A percentile compares a stretch with the other conserved stretches of the same genome.
Conservation (phyloP, 92 coral and sea anemone species). For the Phenganax marumi region DNA sequence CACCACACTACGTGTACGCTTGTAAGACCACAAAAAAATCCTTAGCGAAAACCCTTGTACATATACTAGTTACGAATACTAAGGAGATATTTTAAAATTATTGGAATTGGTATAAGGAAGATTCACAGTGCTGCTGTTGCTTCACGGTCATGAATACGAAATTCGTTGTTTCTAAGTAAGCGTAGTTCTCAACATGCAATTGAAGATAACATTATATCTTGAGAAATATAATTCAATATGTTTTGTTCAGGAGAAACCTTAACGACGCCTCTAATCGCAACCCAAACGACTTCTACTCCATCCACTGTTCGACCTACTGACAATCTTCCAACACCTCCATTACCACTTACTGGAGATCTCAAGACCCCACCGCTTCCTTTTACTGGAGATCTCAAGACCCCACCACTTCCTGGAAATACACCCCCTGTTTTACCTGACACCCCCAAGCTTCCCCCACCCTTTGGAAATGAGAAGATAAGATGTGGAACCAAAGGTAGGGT, state of each 20-base stretch:
- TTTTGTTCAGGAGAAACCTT: background rate
- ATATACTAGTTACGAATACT: too few species aligned
- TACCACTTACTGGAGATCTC: background rate
- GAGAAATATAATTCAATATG: background rate
- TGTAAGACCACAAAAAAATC: background rate
- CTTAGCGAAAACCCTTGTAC: background rate
- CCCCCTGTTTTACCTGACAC: background rate
- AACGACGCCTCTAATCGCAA: background rate
- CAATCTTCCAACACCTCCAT: background rate
- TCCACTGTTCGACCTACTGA: background rate
- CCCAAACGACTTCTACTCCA: background rate
- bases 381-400: background rate
- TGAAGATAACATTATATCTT: background rate
- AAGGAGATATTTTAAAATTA: too few species aligned
- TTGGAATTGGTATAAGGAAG: too few species aligned
- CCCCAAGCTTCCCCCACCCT: constrained; percentile 28
- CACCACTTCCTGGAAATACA: constrained; percentile 10
- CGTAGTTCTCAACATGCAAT: background rate
- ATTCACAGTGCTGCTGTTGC: too few species aligned
- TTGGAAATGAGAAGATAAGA: constrained; percentile 2
- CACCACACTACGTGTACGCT: background rate
- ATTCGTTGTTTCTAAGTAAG: too few species aligned
- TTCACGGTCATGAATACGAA: too few species aligned
- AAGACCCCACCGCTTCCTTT: background rate
- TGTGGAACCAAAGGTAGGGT: constrained; percentile 27